Evolutionary conservation across 2,797 vertebrate genomes (phyloP), one percentile per base, ranked within the genome.

Genomic region (Smutsia temminckii): DNA sequence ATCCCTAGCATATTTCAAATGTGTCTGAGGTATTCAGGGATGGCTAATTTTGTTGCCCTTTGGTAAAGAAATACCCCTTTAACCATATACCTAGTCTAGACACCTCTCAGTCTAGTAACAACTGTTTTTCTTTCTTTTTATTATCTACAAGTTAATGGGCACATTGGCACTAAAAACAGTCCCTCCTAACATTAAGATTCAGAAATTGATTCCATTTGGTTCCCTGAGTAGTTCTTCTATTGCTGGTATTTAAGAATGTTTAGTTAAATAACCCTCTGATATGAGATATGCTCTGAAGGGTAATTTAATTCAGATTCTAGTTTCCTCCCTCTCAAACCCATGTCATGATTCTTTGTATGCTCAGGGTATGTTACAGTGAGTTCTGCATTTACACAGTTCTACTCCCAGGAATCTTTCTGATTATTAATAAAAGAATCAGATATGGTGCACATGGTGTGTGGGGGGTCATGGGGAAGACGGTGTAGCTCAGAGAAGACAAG

Each of bases 161-260:
- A 78, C 4, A 14, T 72, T 74, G 40, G 5, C 12, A 63, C 20
- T 68, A 32, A 51, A 61, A 42, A 77, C 40, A 3, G 8, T 13
- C 20, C 18, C 6, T 69, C 61, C n/a, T 72, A 9, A 53, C 18
- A 42, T 49, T 72, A 61, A 63, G 18, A 12, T 51, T 93, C 68
- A 86, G 63, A 79, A 89, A 42, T 89, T 21, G 71, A 84, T 88
- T 91, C 49, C 20, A 27, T 80, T 78, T 85, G 63, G 63, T 61
- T 75, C 27, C 29, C 8, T 32, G 34, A 72, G 27, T 32, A 80
- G 6, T 74, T 74, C 32, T 20, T 53, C 61, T 68, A 0, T 75
- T 79, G 42, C 18, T 74, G 42, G 63, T 61, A 25, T 85, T 92
- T 72, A 68, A 89, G 55, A 83, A 37, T 72, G 8, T 89, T 72